Evolutionary conservation across 2,888 invertebrate species (phyloP), one percentile per base, ranked within the genome.

Genomic region (Nemoura dubitans): DNA sequence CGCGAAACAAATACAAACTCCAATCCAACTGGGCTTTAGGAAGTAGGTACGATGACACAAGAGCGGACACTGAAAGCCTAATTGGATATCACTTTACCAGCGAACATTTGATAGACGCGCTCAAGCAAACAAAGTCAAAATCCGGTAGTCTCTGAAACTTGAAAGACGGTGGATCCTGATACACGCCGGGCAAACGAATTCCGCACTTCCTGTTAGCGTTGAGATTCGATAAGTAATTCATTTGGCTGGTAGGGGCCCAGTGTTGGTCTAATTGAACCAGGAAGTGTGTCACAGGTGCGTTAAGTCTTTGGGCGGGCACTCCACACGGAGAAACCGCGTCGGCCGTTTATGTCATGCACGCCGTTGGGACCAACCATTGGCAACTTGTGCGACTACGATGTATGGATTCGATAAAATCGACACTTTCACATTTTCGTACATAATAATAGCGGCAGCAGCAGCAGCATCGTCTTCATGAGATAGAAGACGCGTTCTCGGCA

Each of bases 271-370:
- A 59, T 59, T 36, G 59, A 26, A 81, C 81, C 30, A 27, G 81
- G 81, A 81, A 81, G 81, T 81, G 81, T 81, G 81, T 30, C 81
- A 30, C 81, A 81, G 81, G 81, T 81, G 81, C 81, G 81, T 81
- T 29, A 2, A 30, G 59, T 21, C 16, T 28, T 81, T 81, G 81
- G 81, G 81, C 81, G 81, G 81, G 81, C n/a, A n/a, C n/a, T n/a
- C n/a, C n/a, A n/a, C 30, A 30, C 10, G 25, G 28, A 81, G 81
- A 81, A 81, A 81, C 30, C 21, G 59, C 59, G 21, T 3, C 59
- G 16, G 59, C 14, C 59, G 59, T 59, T 59, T 59, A 59, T 59
- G 59, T 59, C 59, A 59, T 59, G 59, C n/a, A n/a, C n/a, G n/a
- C n/a, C n/a, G n/a, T n/a, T n/a, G n/a, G n/a, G n/a, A n/a, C n/a